Evolutionary conservation across 23 tunicate species (phyloP).

Genomic region (Phallusia fumigata): DNA sequence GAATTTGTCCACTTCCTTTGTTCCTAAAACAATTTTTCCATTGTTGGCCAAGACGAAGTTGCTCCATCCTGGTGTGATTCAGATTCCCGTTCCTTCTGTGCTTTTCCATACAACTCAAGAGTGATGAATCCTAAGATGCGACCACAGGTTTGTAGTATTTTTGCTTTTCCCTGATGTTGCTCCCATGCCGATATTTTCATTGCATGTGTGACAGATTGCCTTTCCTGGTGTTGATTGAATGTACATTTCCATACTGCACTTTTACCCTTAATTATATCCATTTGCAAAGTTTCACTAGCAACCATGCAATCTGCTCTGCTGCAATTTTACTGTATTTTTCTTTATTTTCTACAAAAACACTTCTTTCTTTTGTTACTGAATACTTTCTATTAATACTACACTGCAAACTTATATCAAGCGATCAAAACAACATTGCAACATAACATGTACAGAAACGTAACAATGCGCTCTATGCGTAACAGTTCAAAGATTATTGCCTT

Average conservation of each 20-base stretch:
- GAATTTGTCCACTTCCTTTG: background rate
- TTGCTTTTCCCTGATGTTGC: background rate
- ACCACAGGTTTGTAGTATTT: background rate
- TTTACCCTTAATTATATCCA: background rate
- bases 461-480: no score
- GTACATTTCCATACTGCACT: constrained; percentile 7
- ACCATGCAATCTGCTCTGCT: background rate
- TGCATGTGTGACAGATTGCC: background rate
- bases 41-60: background rate
- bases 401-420: no score
- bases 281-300: background rate
- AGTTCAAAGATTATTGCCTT: no score
- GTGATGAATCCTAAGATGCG: background rate
- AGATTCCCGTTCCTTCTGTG: background rate
- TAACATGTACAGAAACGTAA: no score
- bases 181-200: background rate
- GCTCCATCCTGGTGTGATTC: background rate
- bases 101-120: background rate
- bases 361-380: no score
- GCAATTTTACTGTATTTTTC: background rate
- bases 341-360: no score
- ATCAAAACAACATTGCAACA: no score
- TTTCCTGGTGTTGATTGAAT: background rate
- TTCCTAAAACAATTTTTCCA: background rate
- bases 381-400: no score